Evolutionary conservation across 2,888 invertebrate species (phyloP).

Genomic region (Exephanes ischioxanthus): DNA sequence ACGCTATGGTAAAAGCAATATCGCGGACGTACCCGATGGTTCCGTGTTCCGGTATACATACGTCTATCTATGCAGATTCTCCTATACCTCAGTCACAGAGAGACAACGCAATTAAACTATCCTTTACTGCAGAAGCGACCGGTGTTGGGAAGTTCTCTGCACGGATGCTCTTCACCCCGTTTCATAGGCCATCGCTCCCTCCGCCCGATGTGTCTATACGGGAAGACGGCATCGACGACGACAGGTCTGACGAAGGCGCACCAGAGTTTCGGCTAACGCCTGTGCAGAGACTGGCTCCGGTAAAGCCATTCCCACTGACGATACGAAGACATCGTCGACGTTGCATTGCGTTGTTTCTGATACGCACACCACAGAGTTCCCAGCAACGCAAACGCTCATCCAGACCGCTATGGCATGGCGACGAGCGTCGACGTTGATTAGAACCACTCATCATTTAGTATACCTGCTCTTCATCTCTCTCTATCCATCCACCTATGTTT

Average conservation of each 20-base stretch:
- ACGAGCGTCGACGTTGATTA: constrained; percentile 76
- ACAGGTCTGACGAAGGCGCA: constrained; percentile 26
- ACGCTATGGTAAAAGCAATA: not conserved
- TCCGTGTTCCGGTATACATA: constrained; percentile 9
- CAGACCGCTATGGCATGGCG: constrained; percentile 40
- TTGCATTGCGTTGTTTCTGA: constrained; percentile 35
- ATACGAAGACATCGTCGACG: constrained; percentile 35
- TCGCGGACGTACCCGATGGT: not conserved
- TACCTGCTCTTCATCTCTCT: constrained; percentile 37
- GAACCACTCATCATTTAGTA: constrained; percentile 77
- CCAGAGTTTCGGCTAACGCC: constrained; percentile 1
- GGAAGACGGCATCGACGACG: constrained; percentile 47
- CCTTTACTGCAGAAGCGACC: constrained; percentile 72
- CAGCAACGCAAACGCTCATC: not conserved
- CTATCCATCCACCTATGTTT: constrained; percentile 3
- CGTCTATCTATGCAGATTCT: constrained; percentile 18
- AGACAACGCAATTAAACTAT: constrained; percentile 78
- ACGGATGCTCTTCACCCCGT: not conserved
- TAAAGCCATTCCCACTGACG: constrained; percentile 10
- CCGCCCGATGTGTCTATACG: constrained; percentile 20
- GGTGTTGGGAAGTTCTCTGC: constrained; percentile 15
- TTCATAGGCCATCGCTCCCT: not conserved
- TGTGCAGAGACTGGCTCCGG: not conserved
- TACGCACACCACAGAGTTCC: not conserved
- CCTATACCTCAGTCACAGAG: constrained; percentile 1